Percentiles rank a stretch among this genome's conserved stretches.
These are phyloP conservation scores for Lagopus leucura DNA, from an alignment of 2,113 vertebrate species.

Conservation along the genomic window DNA sequence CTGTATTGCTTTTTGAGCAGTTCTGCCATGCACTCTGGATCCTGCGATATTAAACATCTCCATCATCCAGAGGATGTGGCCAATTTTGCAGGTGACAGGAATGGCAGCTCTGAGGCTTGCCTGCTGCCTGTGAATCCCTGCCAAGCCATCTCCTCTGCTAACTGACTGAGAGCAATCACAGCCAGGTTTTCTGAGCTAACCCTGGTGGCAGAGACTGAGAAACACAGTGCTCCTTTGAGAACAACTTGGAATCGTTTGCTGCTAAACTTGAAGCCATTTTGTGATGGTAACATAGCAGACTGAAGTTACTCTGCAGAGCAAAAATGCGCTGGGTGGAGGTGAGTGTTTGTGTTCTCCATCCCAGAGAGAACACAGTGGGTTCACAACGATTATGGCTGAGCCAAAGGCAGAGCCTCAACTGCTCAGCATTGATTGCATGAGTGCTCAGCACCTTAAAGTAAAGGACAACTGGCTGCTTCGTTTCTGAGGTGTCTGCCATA, in stretches of 20 bases:
- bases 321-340: background rate
- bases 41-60: slow-evolving; percentile 32
- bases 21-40: background rate
- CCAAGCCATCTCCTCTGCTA: background rate
- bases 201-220: background rate
- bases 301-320: background rate
- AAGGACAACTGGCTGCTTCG: background rate
- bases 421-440: background rate
- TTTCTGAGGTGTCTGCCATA: slow-evolving; percentile 37
- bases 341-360: background rate
- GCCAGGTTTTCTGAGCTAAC: background rate
- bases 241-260: background rate
- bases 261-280: background rate
- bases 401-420: background rate
- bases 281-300: background rate
- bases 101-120: background rate
- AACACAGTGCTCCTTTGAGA: background rate
- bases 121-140: background rate
- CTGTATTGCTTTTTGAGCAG: background rate
- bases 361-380: background rate
- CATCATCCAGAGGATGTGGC: slow-evolving; percentile 24
- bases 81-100: background rate
- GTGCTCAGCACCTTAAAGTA: background rate
- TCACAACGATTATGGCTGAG: background rate
- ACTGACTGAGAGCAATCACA: background rate